phyloP scores from a whole-genome alignment of 92 coral and sea anemone species.

The Siderastrea siderea region DNA sequence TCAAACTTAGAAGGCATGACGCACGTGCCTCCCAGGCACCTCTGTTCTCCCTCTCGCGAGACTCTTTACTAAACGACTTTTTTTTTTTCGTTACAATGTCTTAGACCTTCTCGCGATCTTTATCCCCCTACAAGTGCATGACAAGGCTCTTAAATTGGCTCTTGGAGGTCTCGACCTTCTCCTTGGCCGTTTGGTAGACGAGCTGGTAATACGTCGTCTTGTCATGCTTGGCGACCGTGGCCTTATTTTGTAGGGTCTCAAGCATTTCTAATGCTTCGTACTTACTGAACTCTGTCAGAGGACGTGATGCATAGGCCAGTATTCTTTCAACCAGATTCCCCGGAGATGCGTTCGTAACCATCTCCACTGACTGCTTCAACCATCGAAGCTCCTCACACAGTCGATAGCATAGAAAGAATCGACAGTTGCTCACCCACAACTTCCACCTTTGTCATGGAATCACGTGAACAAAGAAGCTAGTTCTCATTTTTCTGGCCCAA shows the following conservation, averaged over 20 bases:
- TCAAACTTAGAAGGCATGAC: background rate
- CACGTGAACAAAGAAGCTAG: no score
- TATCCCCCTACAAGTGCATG: background rate
- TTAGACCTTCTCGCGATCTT: background rate
- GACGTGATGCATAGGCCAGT: background rate
- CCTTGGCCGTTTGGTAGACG: background rate
- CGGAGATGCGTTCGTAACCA: background rate
- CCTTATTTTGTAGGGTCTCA: slow-evolving; percentile 17
- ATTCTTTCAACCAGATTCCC: no score
- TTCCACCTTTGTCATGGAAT: no score
- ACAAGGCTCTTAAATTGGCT: background rate
- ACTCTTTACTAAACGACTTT: background rate
- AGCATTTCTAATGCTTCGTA: background rate
- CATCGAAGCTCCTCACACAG: slow-evolving; percentile 2
- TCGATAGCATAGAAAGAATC: no score
- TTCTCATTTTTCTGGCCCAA: no score
- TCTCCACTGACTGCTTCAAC: slow-evolving; percentile 9
- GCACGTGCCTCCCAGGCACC: slow-evolving; percentile 23
- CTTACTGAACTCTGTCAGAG: background rate
- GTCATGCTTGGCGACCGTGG: background rate
- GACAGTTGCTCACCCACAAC: no score
- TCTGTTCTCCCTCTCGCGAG: background rate
- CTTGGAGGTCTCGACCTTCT: background rate
- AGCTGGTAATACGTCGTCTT: slow-evolving; percentile 15
- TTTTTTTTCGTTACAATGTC: background rate